Evolutionary conservation across 2,888 invertebrate species (phyloP).

Genomic region (Busseola fusca): DNA sequence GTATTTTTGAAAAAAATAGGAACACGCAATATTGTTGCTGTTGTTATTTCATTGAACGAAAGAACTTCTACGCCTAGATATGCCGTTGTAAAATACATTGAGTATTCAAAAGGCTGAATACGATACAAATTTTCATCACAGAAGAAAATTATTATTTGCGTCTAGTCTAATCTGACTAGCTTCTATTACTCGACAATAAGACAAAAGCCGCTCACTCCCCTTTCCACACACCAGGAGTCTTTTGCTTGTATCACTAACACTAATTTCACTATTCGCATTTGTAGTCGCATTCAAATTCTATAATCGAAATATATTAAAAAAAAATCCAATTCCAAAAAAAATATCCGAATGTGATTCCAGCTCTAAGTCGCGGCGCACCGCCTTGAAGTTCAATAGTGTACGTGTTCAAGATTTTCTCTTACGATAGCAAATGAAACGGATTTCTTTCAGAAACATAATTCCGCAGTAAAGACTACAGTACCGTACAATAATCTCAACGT

Average conservation of each 20-base stretch:
- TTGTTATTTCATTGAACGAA: neutral
- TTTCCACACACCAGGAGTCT: neutral
- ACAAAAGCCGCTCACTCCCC: neutral
- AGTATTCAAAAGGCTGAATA: neutral
- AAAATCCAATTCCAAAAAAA: neutral
- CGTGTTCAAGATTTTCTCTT: slow-evolving; percentile 54
- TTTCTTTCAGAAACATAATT: slow-evolving; percentile 50
- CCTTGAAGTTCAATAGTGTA: slow-evolving; percentile 54
- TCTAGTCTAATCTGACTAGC: neutral
- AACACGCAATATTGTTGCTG: neutral
- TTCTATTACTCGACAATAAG: neutral
- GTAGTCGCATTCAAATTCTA: neutral
- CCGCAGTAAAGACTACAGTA: slow-evolving; percentile 33
- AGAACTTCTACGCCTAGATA: too few species aligned
- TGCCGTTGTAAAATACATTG: neutral
- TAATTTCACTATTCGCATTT: neutral
- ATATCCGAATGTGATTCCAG: slow-evolving; percentile 38
- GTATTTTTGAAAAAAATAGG: neutral
- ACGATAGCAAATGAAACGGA: slow-evolving; percentile 47
- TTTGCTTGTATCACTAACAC: neutral
- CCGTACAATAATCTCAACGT: slow-evolving; percentile 10
- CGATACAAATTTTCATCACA: neutral
- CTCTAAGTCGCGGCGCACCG: slow-evolving; percentile 17
- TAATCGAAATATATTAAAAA: neutral
- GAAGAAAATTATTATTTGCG: neutral